Evolutionary conservation across 1,140 invertebrate species (phyloP).

Genomic region (Drosophila setifemur): DNA sequence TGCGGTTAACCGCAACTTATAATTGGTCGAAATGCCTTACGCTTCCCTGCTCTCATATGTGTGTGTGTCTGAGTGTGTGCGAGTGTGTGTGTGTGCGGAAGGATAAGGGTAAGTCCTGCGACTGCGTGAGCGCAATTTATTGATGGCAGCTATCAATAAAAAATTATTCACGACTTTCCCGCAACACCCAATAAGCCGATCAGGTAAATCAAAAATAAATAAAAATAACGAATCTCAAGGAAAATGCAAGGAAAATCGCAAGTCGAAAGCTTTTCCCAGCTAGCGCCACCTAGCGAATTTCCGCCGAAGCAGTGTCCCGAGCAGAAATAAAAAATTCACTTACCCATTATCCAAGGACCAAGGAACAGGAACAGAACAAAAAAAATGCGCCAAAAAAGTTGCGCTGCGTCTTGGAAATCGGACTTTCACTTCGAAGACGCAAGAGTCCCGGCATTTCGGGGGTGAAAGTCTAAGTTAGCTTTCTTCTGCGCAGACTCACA

Average conservation of each 20-base stretch:
- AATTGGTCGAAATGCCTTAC: slow-evolving; percentile 82
- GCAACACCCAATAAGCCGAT: not conserved
- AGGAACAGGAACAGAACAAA: slow-evolving; percentile 15
- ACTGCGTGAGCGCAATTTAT: slow-evolving; percentile 19
- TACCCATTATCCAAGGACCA: slow-evolving; percentile 9
- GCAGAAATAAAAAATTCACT: slow-evolving; percentile 9
- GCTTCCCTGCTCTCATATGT: slow-evolving; percentile 37
- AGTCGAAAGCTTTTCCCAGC: slow-evolving; percentile 47
- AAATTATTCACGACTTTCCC: no score
- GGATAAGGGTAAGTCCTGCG: slow-evolving; percentile 22
- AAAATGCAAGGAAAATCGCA: not conserved
- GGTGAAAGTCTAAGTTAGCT: slow-evolving; percentile 59
- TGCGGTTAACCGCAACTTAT: slow-evolving; percentile 83
- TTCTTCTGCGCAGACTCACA: slow-evolving; percentile 51
- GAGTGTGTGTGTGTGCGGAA: slow-evolving; percentile 2
- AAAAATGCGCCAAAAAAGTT: slow-evolving; percentile 47
- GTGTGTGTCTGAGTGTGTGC: slow-evolving; percentile 17
- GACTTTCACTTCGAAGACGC: slow-evolving; percentile 45
- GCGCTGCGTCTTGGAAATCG: slow-evolving; percentile 35
- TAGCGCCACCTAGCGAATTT: slow-evolving; percentile 62
- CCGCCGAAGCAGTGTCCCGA: not conserved
- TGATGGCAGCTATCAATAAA: slow-evolving; percentile 42
- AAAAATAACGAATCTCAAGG: no score
- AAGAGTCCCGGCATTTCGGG: slow-evolving; percentile 6
- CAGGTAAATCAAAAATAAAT: not conserved